Conservation (phyloP, 2,113 vertebrate species). For the Antigone vipio region DNA sequence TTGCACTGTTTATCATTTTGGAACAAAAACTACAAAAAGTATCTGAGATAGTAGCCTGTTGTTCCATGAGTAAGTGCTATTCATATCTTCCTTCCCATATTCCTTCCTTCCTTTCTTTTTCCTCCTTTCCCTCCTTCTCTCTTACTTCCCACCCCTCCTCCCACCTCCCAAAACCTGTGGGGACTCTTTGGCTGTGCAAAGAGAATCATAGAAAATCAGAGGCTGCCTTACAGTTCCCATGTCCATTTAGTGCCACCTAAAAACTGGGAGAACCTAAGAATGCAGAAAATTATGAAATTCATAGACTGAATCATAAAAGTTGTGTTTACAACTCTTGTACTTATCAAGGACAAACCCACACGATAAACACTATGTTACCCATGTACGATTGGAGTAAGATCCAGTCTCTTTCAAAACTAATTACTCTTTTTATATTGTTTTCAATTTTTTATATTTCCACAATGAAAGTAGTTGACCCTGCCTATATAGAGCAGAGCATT, state of each 20-base stretch:
- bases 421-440: neutral
- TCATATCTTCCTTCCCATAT: neutral
- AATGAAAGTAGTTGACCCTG: neutral
- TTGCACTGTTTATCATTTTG: neutral
- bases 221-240: neutral
- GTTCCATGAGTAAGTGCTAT: neutral
- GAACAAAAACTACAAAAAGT: neutral
- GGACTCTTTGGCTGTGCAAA: neutral
- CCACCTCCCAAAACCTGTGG: neutral
- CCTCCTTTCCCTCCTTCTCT: neutral
- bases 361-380: neutral
- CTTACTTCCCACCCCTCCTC: neutral
- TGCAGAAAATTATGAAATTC: neutral
- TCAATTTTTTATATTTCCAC: neutral
- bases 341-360: neutral
- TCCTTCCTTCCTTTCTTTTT: neutral
- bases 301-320: neutral
- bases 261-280: neutral
- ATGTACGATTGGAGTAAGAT: neutral
- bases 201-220: neutral
- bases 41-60: neutral
- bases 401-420: neutral
- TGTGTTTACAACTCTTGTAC: neutral
- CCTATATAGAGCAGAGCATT: neutral
- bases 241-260: neutral